These are phyloP conservation scores for Leptinotarsa juncta DNA, from an alignment of 2,888 invertebrate genomes.

Conservation along the genomic window DNA sequence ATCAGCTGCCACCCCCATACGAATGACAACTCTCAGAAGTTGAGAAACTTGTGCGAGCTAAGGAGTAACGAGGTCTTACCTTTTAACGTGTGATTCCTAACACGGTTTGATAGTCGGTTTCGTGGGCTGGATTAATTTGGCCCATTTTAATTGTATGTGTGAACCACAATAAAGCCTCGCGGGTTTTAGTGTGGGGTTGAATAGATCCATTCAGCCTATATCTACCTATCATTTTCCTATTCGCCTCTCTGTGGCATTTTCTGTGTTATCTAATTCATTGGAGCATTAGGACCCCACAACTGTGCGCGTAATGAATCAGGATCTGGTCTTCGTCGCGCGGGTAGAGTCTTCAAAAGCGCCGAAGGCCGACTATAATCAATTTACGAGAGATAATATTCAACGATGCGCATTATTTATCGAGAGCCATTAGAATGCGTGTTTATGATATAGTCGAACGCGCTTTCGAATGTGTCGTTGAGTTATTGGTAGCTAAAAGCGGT, in stretches of 20 bases:
- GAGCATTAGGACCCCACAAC: not conserved
- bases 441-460: conserved; percentile 18
- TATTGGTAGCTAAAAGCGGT: conserved; percentile 21
- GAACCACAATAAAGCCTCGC: no score
- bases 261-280: not conserved
- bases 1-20: no score
- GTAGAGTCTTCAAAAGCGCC: conserved; percentile 6
- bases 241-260: not conserved
- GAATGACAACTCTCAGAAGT: no score
- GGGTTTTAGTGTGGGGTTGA: no score
- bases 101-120: no score
- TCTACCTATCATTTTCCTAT: no score
- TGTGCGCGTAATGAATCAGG: conserved; percentile 10
- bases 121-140: no score
- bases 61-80: no score
- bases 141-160: no score
- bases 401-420: conserved; percentile 20
- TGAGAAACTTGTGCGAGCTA: no score
- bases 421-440: conserved; percentile 19
- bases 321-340: not conserved
- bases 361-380: conserved; percentile 12
- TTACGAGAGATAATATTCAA: conserved; percentile 20
- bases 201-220: no score
- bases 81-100: no score
- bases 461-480: conserved; percentile 14